Evolutionary conservation across 2,888 invertebrate species (phyloP).

Genomic region (Blera fallax): DNA sequence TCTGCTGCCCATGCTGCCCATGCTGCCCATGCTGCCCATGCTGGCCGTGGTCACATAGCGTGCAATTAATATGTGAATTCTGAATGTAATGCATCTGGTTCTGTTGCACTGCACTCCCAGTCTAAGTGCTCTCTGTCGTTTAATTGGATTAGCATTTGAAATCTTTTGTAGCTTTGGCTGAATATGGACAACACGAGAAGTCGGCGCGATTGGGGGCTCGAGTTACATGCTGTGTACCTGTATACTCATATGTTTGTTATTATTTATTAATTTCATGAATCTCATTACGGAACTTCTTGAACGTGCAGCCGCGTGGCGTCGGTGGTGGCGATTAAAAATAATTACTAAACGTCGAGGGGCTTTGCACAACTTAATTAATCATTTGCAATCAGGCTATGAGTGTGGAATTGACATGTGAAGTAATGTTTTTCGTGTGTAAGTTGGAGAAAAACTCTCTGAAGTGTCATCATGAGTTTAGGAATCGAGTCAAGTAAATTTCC

Average conservation of each 20-base stretch:
- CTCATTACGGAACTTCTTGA: constrained; percentile 61
- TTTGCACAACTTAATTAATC: constrained; percentile 65
- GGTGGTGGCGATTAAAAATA: constrained; percentile 66
- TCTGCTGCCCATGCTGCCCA: constrained; percentile 23
- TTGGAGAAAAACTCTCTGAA: constrained; percentile 21
- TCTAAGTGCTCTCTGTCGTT: constrained; percentile 8
- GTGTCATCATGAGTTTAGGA: constrained; percentile 22
- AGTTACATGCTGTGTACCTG: constrained; percentile 25
- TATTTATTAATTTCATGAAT: constrained; percentile 64
- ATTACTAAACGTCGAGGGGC: constrained; percentile 57
- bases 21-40: constrained; percentile 32
- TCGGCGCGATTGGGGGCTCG: constrained; percentile 55
- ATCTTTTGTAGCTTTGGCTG: constrained; percentile 53
- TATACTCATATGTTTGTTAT: constrained; percentile 42
- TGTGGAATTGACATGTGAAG: constrained; percentile 35
- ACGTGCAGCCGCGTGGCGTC: constrained; percentile 17
- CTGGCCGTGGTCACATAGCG: constrained; percentile 19
- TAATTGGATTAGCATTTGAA: constrained; percentile 69
- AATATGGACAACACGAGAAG: constrained; percentile 61
- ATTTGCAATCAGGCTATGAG: constrained; percentile 54
- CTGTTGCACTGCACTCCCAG: neutral
- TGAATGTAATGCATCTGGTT: constrained; percentile 28
- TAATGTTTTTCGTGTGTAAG: constrained; percentile 21
- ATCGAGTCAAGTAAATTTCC: neutral
- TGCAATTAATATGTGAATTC: constrained; percentile 64